Conservation (phyloP, 2,113 vertebrate genomes). For the Nematolebias whitei region DNA sequence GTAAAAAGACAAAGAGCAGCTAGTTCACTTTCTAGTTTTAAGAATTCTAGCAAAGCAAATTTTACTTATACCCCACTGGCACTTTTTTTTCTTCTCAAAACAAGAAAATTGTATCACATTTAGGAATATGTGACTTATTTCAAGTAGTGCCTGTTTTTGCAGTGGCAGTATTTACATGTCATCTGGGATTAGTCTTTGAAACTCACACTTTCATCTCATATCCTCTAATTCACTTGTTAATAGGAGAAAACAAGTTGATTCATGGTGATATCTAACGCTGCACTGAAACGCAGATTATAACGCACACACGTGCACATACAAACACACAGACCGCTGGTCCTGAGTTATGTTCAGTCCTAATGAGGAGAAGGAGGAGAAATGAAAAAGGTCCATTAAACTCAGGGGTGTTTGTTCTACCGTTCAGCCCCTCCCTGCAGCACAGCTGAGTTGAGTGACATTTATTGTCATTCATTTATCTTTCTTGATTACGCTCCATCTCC, state of each 20-base stretch:
- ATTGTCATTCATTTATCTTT: slow-evolving; percentile 36
- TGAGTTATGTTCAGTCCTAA: slow-evolving; percentile 26
- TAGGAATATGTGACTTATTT: too few relatives aligned
- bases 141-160: too few relatives aligned
- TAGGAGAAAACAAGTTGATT: slow-evolving; percentile 8
- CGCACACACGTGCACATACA: slow-evolving; percentile 6
- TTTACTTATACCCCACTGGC: too few relatives aligned
- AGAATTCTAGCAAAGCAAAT: too few relatives aligned
- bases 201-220: slow-evolving; percentile 10
- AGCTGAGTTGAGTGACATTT: neutral
- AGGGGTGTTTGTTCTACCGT: slow-evolving; percentile 41
- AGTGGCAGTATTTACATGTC: neutral
- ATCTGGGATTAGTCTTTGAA: neutral
- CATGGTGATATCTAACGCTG: neutral
- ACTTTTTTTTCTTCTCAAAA: too few relatives aligned
- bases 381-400: slow-evolving; percentile 19
- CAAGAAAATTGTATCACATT: too few relatives aligned
- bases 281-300: too few relatives aligned
- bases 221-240: neutral
- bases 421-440: slow-evolving; percentile 12
- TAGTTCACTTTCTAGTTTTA: too few relatives aligned
- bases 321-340: neutral
- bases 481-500: slow-evolving; percentile 35
- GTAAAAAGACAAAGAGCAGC: too few relatives aligned
- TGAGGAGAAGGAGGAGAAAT: slow-evolving; percentile 27